Evolutionary conservation across 1,140 invertebrate species (phyloP), one percentile per base, ranked within the genome.

Genomic region (Aphidius ervi): DNA sequence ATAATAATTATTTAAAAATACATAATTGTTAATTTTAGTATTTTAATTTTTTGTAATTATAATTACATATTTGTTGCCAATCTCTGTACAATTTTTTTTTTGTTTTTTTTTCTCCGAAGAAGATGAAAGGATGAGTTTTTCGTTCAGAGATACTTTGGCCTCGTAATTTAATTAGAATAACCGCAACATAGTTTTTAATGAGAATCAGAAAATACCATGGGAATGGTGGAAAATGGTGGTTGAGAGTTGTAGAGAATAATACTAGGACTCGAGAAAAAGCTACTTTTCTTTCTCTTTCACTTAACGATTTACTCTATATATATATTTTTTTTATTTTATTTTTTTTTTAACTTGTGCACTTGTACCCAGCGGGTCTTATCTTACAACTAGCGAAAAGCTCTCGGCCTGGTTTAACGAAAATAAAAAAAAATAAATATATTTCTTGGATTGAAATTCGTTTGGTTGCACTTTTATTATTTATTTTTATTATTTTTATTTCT

Each of bases 401-500:
- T 31, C 37, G 23, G 39, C 45, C 64, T 68, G 59, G 63, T 68
- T 70, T 70, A 62, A 67, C 65, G 16, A 10, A 31, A 61, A 63
- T 47, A 42, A 66, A 73, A 71, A 67, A 63, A 68, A 69, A 71
- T n/a, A n/a, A n/a, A n/a, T n/a, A n/a, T 60, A 58, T 50, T 9
- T 50, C 46, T 65, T 57, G 66, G 66, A 73, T 73, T 70, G 67
- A 73, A 73, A 73, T 71, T 73, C 70, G 64, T 62, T 69, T 62
- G 61, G 66, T 16, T 16, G 16, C 16, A 16, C 16, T 16, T 65
- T 52, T 39, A n/a, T 48, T 31, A 9, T 43, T 16, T 16, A 16
- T 16, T 16, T 16, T 16, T 16, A 16, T 43, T 53, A 42, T 43
- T 16, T 16, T 43, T 43, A 37, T 20, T 48, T 47, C 43, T 37